Conservation (phyloP, 2,113 vertebrate species). For the Mirza zaza region DNA sequence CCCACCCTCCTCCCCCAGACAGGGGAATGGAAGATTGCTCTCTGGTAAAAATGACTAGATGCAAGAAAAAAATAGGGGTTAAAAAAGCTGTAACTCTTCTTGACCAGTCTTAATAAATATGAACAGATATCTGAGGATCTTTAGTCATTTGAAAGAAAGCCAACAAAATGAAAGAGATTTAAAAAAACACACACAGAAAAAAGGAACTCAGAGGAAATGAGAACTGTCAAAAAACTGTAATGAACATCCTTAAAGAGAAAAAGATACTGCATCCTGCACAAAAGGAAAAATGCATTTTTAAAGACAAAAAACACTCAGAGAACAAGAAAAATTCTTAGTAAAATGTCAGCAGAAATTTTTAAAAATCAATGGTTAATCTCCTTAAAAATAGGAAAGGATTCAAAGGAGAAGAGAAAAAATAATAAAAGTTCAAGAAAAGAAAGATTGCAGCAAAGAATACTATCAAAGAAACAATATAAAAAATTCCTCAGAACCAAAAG, state of each 20-base stretch:
- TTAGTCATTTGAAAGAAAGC: not conserved
- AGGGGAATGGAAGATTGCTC: not conserved
- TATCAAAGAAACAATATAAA: not conserved
- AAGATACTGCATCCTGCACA: not conserved
- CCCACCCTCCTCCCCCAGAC: not conserved
- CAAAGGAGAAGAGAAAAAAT: not conserved
- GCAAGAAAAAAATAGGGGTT: not conserved
- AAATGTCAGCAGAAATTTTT: not conserved
- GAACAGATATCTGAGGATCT: not conserved
- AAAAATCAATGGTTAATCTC: not conserved
- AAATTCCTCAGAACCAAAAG: not conserved
- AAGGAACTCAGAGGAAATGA: not conserved
- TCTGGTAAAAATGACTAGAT: not conserved
- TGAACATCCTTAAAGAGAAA: not conserved
- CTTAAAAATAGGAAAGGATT: not conserved
- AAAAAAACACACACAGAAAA: not conserved
- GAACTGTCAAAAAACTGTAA: not conserved
- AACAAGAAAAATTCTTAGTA: conserved; percentile 25
- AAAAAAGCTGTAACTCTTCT: not conserved
- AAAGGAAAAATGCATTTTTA: not conserved
- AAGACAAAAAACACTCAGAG: not conserved
- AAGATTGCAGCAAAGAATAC: not conserved
- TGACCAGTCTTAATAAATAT: not conserved
- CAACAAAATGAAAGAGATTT: conserved; percentile 34
- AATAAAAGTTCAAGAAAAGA: not conserved